phyloP scores from a whole-genome alignment of 2,888 invertebrate species.

The Salticus scenicus region DNA sequence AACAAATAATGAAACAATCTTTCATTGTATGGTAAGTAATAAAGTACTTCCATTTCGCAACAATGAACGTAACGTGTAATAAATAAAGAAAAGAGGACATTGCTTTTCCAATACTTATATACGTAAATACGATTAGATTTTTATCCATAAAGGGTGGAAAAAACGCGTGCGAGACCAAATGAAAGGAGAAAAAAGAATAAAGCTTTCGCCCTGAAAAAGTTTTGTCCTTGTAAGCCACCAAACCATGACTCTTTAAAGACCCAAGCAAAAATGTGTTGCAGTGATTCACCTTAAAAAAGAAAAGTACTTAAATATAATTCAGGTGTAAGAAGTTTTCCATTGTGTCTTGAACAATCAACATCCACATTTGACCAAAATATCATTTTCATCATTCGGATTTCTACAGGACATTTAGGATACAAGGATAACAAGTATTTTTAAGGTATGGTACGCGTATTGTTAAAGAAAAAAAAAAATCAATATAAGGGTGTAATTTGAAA shows the following conservation, averaged over 20 bases:
- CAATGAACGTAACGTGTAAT: too few species aligned
- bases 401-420: not conserved
- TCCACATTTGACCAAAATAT: constrained; percentile 37
- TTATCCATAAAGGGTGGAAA: not conserved
- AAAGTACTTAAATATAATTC: constrained; percentile 23
- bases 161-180: not conserved
- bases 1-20: not conserved
- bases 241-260: constrained; percentile 41
- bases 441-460: too few species aligned
- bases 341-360: constrained; percentile 35
- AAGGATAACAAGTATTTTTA: not conserved
- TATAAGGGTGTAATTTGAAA: too few species aligned
- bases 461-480: too few species aligned
- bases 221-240: constrained; percentile 52
- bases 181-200: constrained; percentile 19
- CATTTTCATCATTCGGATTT: constrained; percentile 29
- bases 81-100: not conserved
- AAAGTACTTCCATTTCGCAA: constrained; percentile 7
- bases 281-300: constrained; percentile 14
- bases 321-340: constrained; percentile 27
- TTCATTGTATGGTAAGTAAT: too few species aligned
- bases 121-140: not conserved
- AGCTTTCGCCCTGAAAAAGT: constrained; percentile 9
- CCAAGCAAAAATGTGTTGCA: not conserved
- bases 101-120: not conserved